Percentiles rank a stretch among this genome's conserved stretches.
phyloP scores from a whole-genome alignment of 2,888 invertebrate species.

The Ernsta delagoae region DNA sequence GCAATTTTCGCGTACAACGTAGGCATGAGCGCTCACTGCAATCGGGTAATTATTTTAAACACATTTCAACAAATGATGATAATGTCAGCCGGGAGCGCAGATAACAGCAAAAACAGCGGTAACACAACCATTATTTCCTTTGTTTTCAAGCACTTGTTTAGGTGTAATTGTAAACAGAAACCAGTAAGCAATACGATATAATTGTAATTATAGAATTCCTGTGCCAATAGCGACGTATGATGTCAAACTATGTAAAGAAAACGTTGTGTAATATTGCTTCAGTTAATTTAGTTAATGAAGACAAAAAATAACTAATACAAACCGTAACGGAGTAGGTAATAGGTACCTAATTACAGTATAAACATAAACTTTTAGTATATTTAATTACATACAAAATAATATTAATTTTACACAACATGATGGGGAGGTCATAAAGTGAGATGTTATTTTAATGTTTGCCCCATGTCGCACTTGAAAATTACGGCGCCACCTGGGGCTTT shows the following conservation, averaged over 20 bases:
- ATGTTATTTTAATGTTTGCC: constrained; percentile 37
- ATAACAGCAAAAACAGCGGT: constrained; percentile 68
- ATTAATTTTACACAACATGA: too few species aligned
- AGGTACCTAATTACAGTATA: too few species aligned
- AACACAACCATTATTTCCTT: constrained; percentile 59
- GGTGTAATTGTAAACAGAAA: constrained; percentile 39
- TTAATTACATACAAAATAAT: too few species aligned
- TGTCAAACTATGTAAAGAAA: too few species aligned
- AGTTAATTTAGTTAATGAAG: too few species aligned
- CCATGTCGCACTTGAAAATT: constrained; percentile 55
- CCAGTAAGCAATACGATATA: background rate
- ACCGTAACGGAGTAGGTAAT: too few species aligned
- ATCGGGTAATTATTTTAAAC: constrained; percentile 82
- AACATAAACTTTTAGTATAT: too few species aligned
- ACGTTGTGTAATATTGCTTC: too few species aligned
- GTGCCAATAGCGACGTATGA: background rate
- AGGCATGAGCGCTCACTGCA: constrained; percentile 73
- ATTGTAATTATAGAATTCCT: background rate
- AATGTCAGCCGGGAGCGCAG: constrained; percentile 73
- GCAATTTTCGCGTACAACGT: constrained; percentile 76
- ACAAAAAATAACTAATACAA: too few species aligned
- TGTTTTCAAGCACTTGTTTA: constrained; percentile 45
- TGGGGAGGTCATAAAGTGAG: too few species aligned
- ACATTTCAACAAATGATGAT: constrained; percentile 84
- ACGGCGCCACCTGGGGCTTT: constrained; percentile 64